These are phyloP conservation scores for Drosophila willistoni DNA, from an alignment of 1,140 invertebrate species.

Conservation along the genomic window DNA sequence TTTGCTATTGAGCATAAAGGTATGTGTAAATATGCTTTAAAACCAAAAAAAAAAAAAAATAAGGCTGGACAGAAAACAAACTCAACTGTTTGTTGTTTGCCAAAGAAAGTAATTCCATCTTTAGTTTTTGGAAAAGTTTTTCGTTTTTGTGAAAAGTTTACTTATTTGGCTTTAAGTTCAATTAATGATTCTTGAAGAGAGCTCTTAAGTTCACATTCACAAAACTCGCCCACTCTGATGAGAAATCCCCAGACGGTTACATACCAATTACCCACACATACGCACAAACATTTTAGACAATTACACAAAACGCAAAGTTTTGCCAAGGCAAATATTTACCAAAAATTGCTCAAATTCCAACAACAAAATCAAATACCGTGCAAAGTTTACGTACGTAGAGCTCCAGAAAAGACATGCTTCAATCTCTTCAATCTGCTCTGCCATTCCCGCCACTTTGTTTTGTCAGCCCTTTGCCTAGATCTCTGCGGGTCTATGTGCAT, in stretches of 20 bases:
- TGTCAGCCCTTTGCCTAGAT: background rate
- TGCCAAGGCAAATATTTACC: conserved; percentile 54
- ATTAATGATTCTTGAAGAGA: background rate
- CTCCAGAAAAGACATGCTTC: conserved; percentile 30
- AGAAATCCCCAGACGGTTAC: background rate
- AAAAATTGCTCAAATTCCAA: conserved; percentile 44
- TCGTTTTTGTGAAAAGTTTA: background rate
- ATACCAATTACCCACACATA: conserved; percentile 7
- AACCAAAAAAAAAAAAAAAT: no score
- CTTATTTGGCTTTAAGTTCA: background rate
- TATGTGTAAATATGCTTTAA: background rate
- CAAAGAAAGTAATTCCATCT: background rate
- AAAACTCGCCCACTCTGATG: no score
- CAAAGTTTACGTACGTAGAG: conserved; percentile 28
- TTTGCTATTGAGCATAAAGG: conserved; percentile 1
- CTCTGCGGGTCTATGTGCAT: conserved; percentile 8
- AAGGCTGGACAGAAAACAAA: background rate
- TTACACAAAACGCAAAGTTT: conserved; percentile 58
- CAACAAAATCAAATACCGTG: conserved; percentile 41
- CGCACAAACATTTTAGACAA: conserved; percentile 53
- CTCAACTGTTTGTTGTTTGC: background rate
- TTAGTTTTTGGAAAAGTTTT: conserved; percentile 1
- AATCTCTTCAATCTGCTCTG: background rate
- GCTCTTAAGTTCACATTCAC: conserved; percentile 2
- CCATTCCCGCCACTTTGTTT: background rate